Base-by-base conservation (phyloP, 2,797 vertebrate genomes). In the Vespertilio murinus region DNA sequence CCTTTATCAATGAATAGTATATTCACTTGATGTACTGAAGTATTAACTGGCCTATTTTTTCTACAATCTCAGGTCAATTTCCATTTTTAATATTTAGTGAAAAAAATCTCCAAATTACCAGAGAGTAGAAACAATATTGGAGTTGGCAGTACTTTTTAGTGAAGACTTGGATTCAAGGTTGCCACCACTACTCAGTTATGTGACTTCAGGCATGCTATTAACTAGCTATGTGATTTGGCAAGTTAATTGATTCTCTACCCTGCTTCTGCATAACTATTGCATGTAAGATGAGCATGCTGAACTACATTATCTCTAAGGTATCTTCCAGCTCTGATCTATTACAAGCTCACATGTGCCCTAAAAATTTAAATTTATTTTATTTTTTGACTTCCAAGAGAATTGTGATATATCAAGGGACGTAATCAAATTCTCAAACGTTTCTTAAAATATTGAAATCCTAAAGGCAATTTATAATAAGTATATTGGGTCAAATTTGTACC, bases 211-310 rank as follows among this genome's bases (percentile, higher is more conserved):
- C 75, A 35, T 59, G 28, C 59, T 64, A 87, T 64, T 86, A 88
- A 94, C 83, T 71, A 90, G 64, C 61, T 87, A 7, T 79, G 77
- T 35, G 83, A 79, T 73, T 79, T 74, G 65, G 54, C 45, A 56
- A 93, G 61, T 52, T 87, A 91, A 77, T 82, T 92, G 81, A 87
- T 89, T 80, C 59, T 91, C 83, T 84, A 73, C 64, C 42, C 28
- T 35, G 14, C 56, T 74, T 92, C 89, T 71, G 64, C 69, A n/a
- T 90, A 33, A 42, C 65, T 64, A 20, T 35, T 35, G 23, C 54
- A 64, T 28, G 12, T 33, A 52, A 79, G n/a, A 70, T 56, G 54
- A 90, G 3, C 86, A 8, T 33, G 18, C 40, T 40, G 20, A 82
- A 77, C 17, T 30, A 81, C 6, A 16, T 75, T 90, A 75, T 71